A percentile compares a stretch with the other conserved stretches of the same genome.
Evolutionary conservation across 2,797 vertebrate species (phyloP).

Genomic region (Enteromius anoplus): DNA sequence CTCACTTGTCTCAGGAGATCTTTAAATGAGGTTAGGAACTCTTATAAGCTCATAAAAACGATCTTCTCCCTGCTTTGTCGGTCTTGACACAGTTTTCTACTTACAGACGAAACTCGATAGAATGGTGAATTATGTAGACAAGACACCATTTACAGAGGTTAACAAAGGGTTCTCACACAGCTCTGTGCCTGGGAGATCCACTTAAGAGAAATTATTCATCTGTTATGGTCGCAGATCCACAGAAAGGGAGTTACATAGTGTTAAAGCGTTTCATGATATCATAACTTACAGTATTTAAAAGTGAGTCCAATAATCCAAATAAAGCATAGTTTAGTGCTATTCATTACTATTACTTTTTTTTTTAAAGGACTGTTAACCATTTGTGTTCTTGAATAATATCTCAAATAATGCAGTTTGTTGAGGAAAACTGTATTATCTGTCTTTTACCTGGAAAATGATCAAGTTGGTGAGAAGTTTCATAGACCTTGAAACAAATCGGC

Average conservation of each 20-base stretch:
- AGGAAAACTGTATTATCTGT: neutral
- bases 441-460: neutral
- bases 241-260: constrained; percentile 5
- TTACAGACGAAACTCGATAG: constrained; percentile 7
- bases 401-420: neutral
- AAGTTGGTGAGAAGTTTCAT: neutral
- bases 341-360: neutral
- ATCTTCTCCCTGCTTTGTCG: constrained; percentile 3
- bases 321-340: neutral
- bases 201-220: constrained; percentile 36
- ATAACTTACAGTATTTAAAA: neutral
- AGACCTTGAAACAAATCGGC: neutral
- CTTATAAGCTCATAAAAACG: constrained; percentile 9
- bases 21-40: constrained; percentile 39
- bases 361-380: neutral
- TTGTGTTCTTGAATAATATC: neutral
- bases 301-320: neutral
- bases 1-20: constrained; percentile 24
- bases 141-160: constrained; percentile 33
- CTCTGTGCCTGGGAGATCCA: constrained; percentile 4
- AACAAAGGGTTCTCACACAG: constrained; percentile 29
- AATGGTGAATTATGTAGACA: constrained; percentile 42
- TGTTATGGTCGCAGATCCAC: constrained; percentile 14
- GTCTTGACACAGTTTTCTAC: constrained; percentile 45
- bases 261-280: neutral